Conservation (phyloP, 2,797 vertebrate genomes). For the Premnoplex brunnescens region DNA sequence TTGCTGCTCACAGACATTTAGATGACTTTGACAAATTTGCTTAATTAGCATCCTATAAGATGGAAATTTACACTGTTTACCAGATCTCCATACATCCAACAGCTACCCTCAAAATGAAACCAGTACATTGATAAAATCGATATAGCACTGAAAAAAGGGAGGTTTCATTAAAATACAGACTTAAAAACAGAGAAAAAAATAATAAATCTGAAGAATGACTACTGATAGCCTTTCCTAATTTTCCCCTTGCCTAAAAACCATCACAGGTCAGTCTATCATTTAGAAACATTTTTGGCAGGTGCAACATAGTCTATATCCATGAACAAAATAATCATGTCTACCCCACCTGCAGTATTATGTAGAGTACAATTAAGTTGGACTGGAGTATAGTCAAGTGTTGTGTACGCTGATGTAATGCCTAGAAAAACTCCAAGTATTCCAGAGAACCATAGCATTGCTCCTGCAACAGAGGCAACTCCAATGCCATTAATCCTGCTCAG, state of each 20-base stretch:
- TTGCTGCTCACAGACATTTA: neutral
- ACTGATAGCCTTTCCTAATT: neutral
- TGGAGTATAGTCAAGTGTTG: neutral
- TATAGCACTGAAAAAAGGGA: neutral
- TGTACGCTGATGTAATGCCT: neutral
- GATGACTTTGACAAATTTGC: neutral
- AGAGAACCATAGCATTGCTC: neutral
- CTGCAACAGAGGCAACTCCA: neutral
- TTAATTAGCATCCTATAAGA: neutral
- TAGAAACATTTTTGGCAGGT: neutral
- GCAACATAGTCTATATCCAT: neutral
- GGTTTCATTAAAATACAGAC: neutral
- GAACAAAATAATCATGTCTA: neutral
- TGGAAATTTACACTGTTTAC: neutral
- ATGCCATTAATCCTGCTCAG: neutral
- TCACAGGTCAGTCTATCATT: neutral
- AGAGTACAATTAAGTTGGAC: neutral
- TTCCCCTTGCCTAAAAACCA: neutral
- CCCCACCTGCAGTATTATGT: accelerated
- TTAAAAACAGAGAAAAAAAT: neutral
- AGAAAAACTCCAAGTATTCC: neutral
- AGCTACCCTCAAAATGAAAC: neutral
- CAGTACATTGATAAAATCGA: neutral
- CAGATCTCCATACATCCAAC: neutral
- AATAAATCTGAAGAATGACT: neutral